Conservation (phyloP, 2,888 invertebrate species). For the Macrostomum cliftonense region DNA sequence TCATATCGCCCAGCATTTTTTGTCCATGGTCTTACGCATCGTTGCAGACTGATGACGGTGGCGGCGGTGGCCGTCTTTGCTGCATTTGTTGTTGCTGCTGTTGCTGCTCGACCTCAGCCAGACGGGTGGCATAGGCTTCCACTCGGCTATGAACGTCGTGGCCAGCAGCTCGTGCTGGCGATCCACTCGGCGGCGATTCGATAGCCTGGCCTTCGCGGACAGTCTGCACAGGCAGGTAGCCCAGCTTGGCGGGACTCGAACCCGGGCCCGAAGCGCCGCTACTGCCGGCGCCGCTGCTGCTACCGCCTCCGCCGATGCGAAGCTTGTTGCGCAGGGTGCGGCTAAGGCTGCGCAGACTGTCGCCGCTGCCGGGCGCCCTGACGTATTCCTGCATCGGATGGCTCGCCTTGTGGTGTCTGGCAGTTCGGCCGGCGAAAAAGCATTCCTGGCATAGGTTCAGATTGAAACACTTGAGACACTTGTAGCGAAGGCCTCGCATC, state of each 20-base stretch:
- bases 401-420: slow-evolving; percentile 47
- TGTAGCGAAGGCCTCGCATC: slow-evolving; percentile 72
- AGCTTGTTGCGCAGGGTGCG: slow-evolving; percentile 14
- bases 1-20: too few relatives aligned
- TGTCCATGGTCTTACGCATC: too few relatives aligned
- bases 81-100: slow-evolving; percentile 26
- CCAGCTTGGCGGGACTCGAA: slow-evolving; percentile 59
- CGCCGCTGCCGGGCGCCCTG: background rate
- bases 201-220: slow-evolving; percentile 55
- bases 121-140: slow-evolving; percentile 67
- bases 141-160: slow-evolving; percentile 66
- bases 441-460: slow-evolving; percentile 52
- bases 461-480: slow-evolving; percentile 44
- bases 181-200: slow-evolving; percentile 9
- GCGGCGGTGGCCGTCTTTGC: background rate
- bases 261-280: slow-evolving; percentile 13
- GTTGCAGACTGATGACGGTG: too few relatives aligned
- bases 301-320: slow-evolving; percentile 59
- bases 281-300: too few relatives aligned
- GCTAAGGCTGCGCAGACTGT: slow-evolving; percentile 3
- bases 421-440: slow-evolving; percentile 47
- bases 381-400: slow-evolving; percentile 49
- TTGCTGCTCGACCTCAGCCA: slow-evolving; percentile 73
- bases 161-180: background rate
- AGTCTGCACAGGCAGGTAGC: slow-evolving; percentile 83